These are phyloP conservation scores for Stomatorhinus walkeri DNA, from an alignment of 2,797 vertebrate species.

Conservation along the genomic window DNA sequence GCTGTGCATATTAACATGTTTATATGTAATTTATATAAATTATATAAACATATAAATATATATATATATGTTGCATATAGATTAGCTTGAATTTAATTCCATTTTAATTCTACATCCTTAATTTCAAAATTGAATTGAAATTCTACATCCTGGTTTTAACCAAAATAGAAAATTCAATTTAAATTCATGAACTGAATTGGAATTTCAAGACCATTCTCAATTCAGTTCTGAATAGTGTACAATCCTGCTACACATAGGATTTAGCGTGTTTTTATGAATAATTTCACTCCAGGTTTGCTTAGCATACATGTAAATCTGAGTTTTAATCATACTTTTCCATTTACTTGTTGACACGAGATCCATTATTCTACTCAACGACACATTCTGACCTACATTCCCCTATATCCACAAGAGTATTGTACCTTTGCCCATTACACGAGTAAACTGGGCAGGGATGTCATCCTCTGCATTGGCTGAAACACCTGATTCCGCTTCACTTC, in stretches of 20 bases:
- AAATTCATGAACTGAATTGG: not conserved
- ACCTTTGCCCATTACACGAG: conserved; percentile 98
- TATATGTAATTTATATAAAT: not conserved
- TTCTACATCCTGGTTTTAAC: not conserved
- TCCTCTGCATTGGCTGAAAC: conserved; percentile 72
- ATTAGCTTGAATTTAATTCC: not conserved
- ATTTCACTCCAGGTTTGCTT: not conserved
- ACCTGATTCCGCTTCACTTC: conserved; percentile 75
- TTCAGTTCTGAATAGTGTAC: not conserved
- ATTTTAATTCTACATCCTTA: not conserved
- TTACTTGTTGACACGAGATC: not conserved
- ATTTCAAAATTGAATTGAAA: not conserved
- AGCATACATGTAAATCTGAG: not conserved
- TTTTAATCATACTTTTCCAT: not conserved
- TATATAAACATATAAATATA: too few relatives aligned
- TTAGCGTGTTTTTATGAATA: not conserved
- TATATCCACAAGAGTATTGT: conserved; percentile 20
- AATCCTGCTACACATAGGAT: not conserved
- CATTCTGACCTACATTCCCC: not conserved
- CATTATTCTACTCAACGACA: not conserved
- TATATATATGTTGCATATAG: not conserved
- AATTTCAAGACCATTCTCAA: not conserved
- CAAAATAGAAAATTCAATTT: not conserved
- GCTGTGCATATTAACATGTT: not conserved
- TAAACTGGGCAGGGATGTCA: conserved; percentile 90